These are phyloP conservation scores for Argya squamiceps DNA, from an alignment of 2,797 vertebrate species.

Conservation along the genomic window DNA sequence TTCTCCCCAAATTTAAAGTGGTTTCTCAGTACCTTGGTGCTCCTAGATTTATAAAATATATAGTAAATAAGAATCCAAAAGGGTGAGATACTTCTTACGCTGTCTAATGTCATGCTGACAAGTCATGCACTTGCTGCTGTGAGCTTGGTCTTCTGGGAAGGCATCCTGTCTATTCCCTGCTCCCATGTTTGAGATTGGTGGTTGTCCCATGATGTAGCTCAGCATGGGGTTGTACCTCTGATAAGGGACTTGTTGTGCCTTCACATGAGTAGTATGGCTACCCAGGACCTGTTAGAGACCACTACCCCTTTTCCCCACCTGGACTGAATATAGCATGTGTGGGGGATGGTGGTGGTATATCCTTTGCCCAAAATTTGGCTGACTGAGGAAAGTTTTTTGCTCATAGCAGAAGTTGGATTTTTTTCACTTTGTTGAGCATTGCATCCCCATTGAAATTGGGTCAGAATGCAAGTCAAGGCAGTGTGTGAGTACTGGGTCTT, in stretches of 20 bases:
- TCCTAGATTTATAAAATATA: background rate
- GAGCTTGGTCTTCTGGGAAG: background rate
- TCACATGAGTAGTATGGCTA: background rate
- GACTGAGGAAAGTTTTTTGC: background rate
- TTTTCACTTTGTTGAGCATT: background rate
- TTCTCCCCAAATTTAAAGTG: background rate
- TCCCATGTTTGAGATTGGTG: background rate
- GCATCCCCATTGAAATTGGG: background rate
- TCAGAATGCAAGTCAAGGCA: background rate
- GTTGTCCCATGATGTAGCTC: background rate
- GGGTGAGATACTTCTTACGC: background rate
- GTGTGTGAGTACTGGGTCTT: background rate
- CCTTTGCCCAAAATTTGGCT: background rate
- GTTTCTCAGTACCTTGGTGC: background rate
- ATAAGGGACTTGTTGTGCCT: background rate
- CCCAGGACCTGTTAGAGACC: background rate
- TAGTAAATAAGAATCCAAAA: background rate
- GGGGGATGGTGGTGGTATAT: background rate
- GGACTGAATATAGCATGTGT: accelerated
- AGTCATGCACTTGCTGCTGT: background rate
- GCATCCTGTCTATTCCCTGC: background rate
- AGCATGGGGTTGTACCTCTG: background rate
- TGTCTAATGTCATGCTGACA: background rate
- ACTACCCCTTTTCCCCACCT: background rate
- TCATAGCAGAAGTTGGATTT: background rate